phyloP scores from a whole-genome alignment of 1,140 invertebrate genomes.

The Helicoverpa zea region DNA sequence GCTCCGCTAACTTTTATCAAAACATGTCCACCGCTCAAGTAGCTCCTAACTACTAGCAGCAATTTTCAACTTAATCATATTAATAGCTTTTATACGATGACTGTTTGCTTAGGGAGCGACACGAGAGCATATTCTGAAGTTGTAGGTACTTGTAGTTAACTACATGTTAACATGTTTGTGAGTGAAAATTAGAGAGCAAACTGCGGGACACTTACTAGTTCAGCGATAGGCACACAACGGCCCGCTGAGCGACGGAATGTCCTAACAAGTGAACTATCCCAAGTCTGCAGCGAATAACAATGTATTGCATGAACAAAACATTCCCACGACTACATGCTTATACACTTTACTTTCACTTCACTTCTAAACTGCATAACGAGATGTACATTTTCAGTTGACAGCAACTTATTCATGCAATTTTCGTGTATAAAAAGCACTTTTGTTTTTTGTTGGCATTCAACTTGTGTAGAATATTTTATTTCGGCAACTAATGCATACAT shows the following conservation, averaged over 20 bases:
- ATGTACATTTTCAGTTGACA: conserved; percentile 4
- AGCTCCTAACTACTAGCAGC: conserved; percentile 19
- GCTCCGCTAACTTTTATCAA: background rate
- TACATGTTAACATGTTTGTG: conserved; percentile 61
- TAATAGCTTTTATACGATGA: conserved; percentile 48
- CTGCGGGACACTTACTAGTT: conserved; percentile 67
- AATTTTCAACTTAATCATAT: conserved; percentile 46
- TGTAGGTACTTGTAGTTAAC: conserved; percentile 42
- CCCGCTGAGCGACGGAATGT: conserved; percentile 57
- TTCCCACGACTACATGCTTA: background rate
- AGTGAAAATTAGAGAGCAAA: conserved; percentile 72
- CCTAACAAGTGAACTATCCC: conserved; percentile 71
- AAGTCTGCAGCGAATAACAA: conserved; percentile 66
- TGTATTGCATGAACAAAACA: conserved; percentile 56
- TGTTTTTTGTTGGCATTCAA: background rate
- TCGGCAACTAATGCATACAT: too few species aligned
- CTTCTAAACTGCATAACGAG: conserved; percentile 12
- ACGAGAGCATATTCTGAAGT: conserved; percentile 55
- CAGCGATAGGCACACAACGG: conserved; percentile 58
- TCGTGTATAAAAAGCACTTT: background rate
- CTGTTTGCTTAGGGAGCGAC: conserved; percentile 59
- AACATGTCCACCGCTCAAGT: conserved; percentile 18
- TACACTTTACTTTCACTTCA: conserved; percentile 45
- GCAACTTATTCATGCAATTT: background rate
- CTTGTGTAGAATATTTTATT: too few species aligned